Evolutionary conservation across 2,888 invertebrate species (phyloP), one percentile per base, ranked within the genome.

Genomic region (Chalcosyrphus nemorum): DNA sequence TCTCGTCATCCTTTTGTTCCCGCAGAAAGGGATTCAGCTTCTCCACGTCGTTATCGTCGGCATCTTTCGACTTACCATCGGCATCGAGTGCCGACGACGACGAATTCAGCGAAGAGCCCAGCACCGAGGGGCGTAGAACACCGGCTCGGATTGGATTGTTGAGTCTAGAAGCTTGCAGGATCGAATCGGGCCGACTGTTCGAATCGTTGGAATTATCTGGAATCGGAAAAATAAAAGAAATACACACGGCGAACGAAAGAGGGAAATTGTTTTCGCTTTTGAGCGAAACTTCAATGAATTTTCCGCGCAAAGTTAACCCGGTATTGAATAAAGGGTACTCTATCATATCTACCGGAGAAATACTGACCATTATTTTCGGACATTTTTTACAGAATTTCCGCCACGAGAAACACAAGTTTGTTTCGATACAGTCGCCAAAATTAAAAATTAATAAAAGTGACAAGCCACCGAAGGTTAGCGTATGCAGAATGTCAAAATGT

Each of bases 351-450:
- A 15, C 3, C 7, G n/a, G 0, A 2, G 5, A n/a, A n/a, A n/a
- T 76, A 88, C 89, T 89, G 87, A 90, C 91, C 91, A 89, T 91
- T 91, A 76, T 90, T 90, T 88, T 91, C 91, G 19, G 91, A 91
- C 91, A 91, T 91, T 86, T 86, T 77, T 24, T 68, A 47, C 29
- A 2, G 27, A 75, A 68, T 70, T 80, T 65, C 38, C 45, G 17
- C 52, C 59, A 71, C 50, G 56, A 57, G 81, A 86, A 74, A 74
- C 84, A 74, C 84, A 81, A 77, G 71, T 74, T 76, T 77, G 70
- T 56, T 78, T 68, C 61, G 72, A 78, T 65, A 74, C 87, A 86
- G 77, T 68, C 4, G 68, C 65, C 70, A 75, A 84, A n/a, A 84
- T 75, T 77, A 85, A 85, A 86, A 68, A 78, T 86, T 81, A 75